Percentiles rank a stretch among this genome's conserved stretches.
These are phyloP conservation scores for Virgularia gustaviana DNA, from an alignment of 92 coral and sea anemone genomes.

Conservation along the genomic window DNA sequence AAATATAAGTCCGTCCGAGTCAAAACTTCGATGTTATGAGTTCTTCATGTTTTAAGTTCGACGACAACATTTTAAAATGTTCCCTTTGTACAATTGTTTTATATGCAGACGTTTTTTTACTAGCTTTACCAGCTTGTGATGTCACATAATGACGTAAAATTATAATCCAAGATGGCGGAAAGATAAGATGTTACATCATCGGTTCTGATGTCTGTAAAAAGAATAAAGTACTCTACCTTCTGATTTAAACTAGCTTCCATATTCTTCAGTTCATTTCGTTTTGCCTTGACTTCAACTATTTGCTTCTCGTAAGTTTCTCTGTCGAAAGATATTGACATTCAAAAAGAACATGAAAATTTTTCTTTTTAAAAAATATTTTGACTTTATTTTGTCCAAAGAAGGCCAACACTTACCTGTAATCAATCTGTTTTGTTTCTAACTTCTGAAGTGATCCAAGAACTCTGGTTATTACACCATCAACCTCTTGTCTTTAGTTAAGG, in stretches of 20 bases:
- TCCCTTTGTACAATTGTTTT: too few species aligned
- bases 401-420: conserved; percentile 57
- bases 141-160: too few species aligned
- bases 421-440: conserved; percentile 72
- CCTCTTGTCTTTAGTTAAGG: too few species aligned
- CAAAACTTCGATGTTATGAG: too few species aligned
- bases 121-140: too few species aligned
- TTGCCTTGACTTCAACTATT: conserved; percentile 83
- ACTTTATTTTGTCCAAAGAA: neutral
- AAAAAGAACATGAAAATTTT: neutral
- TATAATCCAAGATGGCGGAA: too few species aligned
- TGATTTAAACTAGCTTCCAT: conserved; percentile 67
- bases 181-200: too few species aligned
- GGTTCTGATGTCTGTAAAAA: too few species aligned
- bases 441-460: conserved; percentile 84
- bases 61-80: too few species aligned
- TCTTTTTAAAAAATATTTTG: neutral
- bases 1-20: too few species aligned
- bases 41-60: too few species aligned
- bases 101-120: too few species aligned
- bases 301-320: conserved; percentile 96
- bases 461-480: conserved; percentile 76
- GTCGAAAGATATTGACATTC: neutral
- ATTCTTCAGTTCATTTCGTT: conserved; percentile 73
- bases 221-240: conserved; percentile 65